Evolutionary conservation across 2,888 invertebrate genomes (phyloP).

Genomic region (Heliothis peltigera): DNA sequence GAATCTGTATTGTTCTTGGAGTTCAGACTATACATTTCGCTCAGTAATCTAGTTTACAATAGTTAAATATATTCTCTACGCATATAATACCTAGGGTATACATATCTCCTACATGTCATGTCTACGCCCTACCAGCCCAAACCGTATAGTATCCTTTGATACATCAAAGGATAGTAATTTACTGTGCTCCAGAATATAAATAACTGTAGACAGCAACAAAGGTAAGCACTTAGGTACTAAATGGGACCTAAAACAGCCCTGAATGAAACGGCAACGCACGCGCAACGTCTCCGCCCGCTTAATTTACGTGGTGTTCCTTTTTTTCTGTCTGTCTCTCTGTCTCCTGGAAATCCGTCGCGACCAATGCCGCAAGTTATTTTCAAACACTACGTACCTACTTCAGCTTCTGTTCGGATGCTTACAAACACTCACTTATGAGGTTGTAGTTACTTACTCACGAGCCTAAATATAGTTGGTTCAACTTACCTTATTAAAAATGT

Average conservation of each 20-base stretch:
- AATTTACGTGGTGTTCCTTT: conserved; percentile 76
- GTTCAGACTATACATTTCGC: not conserved
- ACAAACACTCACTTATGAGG: conserved; percentile 6
- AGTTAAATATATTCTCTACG: conserved; percentile 25
- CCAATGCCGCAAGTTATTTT: conserved; percentile 80
- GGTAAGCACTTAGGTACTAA: conserved; percentile 46
- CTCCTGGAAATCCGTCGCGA: conserved; percentile 85
- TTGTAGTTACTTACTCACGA: not conserved
- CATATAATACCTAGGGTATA: no score
- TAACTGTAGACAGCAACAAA: conserved; percentile 50
- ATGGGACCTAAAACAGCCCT: conserved; percentile 68
- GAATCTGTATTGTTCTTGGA: no score
- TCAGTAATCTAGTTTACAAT: not conserved
- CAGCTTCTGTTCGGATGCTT: conserved; percentile 30
- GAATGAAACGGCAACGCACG: conserved; percentile 62
- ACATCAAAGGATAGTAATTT: conserved; percentile 43
- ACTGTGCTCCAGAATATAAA: conserved; percentile 44
- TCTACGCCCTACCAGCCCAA: conserved; percentile 24
- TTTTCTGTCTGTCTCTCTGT: conserved; percentile 81
- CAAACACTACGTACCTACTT: conserved; percentile 61
- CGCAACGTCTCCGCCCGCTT: conserved; percentile 66
- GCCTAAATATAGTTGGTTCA: not conserved
- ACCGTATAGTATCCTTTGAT: conserved; percentile 47
- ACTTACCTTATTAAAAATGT: not conserved
- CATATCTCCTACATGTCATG: conserved; percentile 5